Evolutionary conservation across 1,140 invertebrate genomes (phyloP), one percentile per base, ranked within the genome.

Genomic region (Camponotus pennsylvanicus): DNA sequence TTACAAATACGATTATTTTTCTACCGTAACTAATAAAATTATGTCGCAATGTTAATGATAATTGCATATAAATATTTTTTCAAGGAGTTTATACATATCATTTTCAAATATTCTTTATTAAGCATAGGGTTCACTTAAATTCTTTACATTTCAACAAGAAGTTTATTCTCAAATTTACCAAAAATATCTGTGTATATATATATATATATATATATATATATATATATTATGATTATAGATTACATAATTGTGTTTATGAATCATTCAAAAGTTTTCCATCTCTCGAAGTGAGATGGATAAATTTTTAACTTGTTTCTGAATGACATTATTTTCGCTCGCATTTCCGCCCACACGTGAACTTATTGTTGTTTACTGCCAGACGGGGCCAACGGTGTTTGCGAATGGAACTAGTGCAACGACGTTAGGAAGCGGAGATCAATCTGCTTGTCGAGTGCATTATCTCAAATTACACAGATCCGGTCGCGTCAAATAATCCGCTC

Each of bases 401-500:
- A 59, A n/a, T 40, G 67, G 73, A 71, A 42, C 37, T 49, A 59
- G 49, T 34, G 15, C 42, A 55, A 34, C 64, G 34, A 13, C 49
- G 45, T 61, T 83, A 69, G 79, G 79, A 83, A 83, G 69, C 42
- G 55, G 55, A 83, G 69, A 83, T 83, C 79, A 83, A 73, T 83
- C 69, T 57, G 79, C 27, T 75, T 75, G 79, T 83, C 55, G 69
- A 83, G 79, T 75, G 79, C 69, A 83, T 83, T 83, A 83, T 75
- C 69, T 83, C 69, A 63, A 83, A 83, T 83, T 83, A 83, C 69
- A 57, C 69, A 83, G 79, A 75, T 83, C 79, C 79, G 79, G 79
- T 75, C 69, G 69, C 40, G 69, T 75, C 79, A 21, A 75, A 83
- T 75, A 75, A 83, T 83, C 40, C 69, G 55, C 69, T 55, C 49